Evolutionary conservation across 2,797 vertebrate genomes (phyloP).

Genomic region (Hoplostethus atlanticus): DNA sequence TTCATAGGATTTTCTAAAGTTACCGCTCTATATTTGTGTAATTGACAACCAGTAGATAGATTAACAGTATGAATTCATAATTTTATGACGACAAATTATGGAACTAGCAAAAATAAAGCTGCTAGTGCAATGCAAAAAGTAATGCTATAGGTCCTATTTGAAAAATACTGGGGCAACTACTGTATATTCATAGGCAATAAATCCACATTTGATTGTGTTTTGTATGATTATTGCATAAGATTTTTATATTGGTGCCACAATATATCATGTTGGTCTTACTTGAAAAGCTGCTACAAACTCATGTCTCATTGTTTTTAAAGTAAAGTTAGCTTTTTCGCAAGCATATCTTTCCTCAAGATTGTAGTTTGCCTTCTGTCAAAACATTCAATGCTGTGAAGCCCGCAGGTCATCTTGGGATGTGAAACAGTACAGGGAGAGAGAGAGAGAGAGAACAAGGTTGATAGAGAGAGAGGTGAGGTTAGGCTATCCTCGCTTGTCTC

Average conservation of each 20-base stretch:
- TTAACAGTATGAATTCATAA: conserved; percentile 59
- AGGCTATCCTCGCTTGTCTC: conserved; percentile 72
- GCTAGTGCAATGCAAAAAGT: conserved; percentile 30
- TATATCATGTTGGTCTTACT: neutral
- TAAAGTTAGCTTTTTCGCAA: conserved; percentile 18
- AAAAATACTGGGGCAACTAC: neutral
- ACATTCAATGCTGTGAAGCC: conserved; percentile 28
- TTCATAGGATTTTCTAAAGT: conserved; percentile 48
- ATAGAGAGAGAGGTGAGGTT: conserved; percentile 56
- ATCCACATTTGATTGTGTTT: no score
- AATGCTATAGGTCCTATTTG: conserved; percentile 1
- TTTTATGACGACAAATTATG: conserved; percentile 48
- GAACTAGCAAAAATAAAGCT: conserved; percentile 19
- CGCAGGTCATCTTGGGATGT: conserved; percentile 5
- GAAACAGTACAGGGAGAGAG: conserved; percentile 10
- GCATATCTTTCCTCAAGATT: conserved; percentile 47
- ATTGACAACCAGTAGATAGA: conserved; percentile 45
- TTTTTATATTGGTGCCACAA: no score
- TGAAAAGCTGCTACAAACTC: neutral
- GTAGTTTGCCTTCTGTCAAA: conserved; percentile 57
- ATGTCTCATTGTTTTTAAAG: conserved; percentile 2
- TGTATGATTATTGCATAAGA: no score
- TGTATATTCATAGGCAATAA: neutral
- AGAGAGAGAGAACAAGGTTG: conserved; percentile 10
- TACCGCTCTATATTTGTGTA: neutral